phyloP scores from a whole-genome alignment of 2,797 vertebrate genomes.

The Danio albolineatus region DNA sequence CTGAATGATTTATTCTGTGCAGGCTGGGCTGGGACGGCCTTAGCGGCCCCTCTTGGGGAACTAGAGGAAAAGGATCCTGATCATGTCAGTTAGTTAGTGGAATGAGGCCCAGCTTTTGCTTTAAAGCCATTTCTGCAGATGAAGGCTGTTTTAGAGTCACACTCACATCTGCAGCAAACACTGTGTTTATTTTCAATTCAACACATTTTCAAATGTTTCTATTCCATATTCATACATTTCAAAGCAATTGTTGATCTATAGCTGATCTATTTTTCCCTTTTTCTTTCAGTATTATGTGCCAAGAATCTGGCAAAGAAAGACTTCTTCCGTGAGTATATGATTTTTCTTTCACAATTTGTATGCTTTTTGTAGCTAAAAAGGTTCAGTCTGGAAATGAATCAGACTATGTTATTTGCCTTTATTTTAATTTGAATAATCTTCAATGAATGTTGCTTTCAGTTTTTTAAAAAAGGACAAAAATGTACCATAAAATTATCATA shows the following conservation, averaged over 20 bases:
- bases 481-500: no score
- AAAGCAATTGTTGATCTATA: not conserved
- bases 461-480: no score
- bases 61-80: slow-evolving; percentile 4
- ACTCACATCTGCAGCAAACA: not conserved
- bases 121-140: slow-evolving; percentile 6
- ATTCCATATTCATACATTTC: not conserved
- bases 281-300: slow-evolving; percentile 94
- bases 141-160: not conserved
- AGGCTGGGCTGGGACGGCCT: slow-evolving; percentile 8
- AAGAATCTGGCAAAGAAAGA: slow-evolving; percentile 99
- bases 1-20: slow-evolving; percentile 33
- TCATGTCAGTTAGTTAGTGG: slow-evolving; percentile 22
- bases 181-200: not conserved
- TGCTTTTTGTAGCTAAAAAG: not conserved
- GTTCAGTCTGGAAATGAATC: not conserved
- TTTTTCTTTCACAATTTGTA: not conserved
- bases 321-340: slow-evolving; percentile 95
- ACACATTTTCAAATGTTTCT: not conserved
- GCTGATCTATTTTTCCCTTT: slow-evolving; percentile 51
- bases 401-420: no score
- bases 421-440: no score
- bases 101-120: slow-evolving; percentile 9
- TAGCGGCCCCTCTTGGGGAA: slow-evolving; percentile 14
- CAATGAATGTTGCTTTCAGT: no score